These are phyloP conservation scores for Dicranocentrus wangi DNA, from an alignment of 2,888 invertebrate species.

Conservation along the genomic window DNA sequence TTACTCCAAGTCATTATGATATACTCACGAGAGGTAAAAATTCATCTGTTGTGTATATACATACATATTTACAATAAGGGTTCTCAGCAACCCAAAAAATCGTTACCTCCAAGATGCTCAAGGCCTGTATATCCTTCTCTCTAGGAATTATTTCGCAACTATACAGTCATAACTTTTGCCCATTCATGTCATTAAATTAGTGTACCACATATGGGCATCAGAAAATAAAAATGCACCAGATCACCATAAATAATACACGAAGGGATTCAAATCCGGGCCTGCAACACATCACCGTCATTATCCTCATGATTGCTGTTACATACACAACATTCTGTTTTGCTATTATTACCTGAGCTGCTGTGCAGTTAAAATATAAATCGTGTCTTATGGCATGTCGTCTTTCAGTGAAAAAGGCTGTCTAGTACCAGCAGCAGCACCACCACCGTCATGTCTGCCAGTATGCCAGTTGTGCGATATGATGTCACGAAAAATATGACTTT, in stretches of 20 bases:
- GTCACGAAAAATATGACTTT: neutral
- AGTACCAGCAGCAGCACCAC: neutral
- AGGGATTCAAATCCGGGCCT: slow-evolving; percentile 44
- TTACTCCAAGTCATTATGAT: no score
- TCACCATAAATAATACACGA: slow-evolving; percentile 17
- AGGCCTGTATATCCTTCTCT: slow-evolving; percentile 35
- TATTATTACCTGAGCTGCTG: neutral
- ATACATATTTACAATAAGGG: neutral
- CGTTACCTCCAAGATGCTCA: slow-evolving; percentile 37
- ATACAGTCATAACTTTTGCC: slow-evolving; percentile 52
- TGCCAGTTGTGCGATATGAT: slow-evolving; percentile 5
- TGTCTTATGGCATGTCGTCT: slow-evolving; percentile 6
- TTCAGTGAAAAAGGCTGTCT: neutral
- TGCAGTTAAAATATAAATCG: slow-evolving; percentile 4
- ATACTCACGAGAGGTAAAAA: neutral
- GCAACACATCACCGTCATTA: neutral
- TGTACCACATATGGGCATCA: slow-evolving; percentile 29
- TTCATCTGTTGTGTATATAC: neutral
- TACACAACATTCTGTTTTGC: neutral
- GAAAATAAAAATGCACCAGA: slow-evolving; percentile 32
- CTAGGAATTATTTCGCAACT: slow-evolving; percentile 36
- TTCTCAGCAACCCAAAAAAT: neutral
- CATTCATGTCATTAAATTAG: slow-evolving; percentile 57
- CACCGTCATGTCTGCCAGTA: neutral
- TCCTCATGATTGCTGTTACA: slow-evolving; percentile 9